Evolutionary conservation across 2,797 vertebrate species (phyloP).

Genomic region (Enteromius radiatus): DNA sequence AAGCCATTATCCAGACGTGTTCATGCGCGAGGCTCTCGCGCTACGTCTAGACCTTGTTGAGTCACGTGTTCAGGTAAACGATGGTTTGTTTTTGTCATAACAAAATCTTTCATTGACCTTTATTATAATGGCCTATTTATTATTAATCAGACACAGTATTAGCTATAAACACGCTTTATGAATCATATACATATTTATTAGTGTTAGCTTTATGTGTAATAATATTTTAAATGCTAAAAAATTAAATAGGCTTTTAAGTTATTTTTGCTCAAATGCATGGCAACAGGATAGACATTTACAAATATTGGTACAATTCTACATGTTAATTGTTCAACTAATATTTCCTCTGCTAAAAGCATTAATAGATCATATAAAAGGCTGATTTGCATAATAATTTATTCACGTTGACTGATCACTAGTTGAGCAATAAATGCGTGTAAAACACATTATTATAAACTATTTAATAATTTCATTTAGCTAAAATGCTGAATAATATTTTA

Average conservation of each 20-base stretch:
- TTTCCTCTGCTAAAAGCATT: not conserved
- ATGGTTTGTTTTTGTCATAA: conserved; percentile 30
- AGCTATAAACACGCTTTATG: not conserved
- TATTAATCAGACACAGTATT: not conserved
- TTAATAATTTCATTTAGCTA: not conserved
- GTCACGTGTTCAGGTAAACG: conserved; percentile 96
- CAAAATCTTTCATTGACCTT: conserved; percentile 17
- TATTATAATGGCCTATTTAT: conserved; percentile 22
- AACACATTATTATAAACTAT: not conserved
- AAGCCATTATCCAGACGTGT: conserved; percentile 98
- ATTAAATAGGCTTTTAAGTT: not conserved
- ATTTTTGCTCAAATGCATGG: not conserved
- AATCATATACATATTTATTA: not conserved
- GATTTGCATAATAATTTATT: not conserved
- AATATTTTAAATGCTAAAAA: not conserved
- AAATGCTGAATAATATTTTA: not conserved
- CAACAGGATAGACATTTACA: not conserved
- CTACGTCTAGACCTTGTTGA: conserved; percentile 95
- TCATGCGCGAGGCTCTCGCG: conserved; percentile 97
- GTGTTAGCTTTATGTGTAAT: not conserved
- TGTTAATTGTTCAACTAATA: not conserved
- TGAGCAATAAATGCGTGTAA: not conserved
- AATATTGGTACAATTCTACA: not conserved
- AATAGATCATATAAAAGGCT: not conserved
- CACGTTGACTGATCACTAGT: not conserved